Percentiles rank a stretch among this genome's conserved stretches.
These are phyloP conservation scores for Conistra vaccinii DNA, from an alignment of 2,888 invertebrate species.

Conservation along the genomic window DNA sequence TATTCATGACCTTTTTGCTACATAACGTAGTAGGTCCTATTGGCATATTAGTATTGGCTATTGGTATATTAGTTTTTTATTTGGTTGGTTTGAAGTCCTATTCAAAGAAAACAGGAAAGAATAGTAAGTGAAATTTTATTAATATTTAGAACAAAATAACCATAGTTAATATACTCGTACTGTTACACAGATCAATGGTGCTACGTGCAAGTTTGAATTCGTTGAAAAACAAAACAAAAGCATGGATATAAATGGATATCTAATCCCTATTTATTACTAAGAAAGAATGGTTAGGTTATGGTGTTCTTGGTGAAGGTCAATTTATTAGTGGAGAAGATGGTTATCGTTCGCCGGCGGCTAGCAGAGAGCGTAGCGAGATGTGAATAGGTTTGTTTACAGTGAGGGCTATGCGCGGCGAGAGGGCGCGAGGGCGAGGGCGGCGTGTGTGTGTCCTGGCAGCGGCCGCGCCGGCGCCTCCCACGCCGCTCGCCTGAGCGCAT, in stretches of 20 bases:
- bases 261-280: constrained; percentile 56
- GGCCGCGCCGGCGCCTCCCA: constrained; percentile 86
- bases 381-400: constrained; percentile 87
- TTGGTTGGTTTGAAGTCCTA: too few relatives aligned
- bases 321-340: constrained; percentile 64
- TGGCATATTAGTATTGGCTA: too few relatives aligned
- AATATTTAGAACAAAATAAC: not conserved
- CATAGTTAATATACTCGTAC: too few relatives aligned
- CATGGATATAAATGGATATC: constrained; percentile 46
- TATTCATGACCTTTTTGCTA: constrained; percentile 34
- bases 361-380: constrained; percentile 75
- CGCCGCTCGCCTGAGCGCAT: constrained; percentile 89
- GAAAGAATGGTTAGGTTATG: constrained; percentile 51
- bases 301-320: constrained; percentile 58
- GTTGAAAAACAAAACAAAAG: constrained; percentile 21
- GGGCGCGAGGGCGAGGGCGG: constrained; percentile 72
- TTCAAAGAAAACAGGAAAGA: not conserved
- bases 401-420: constrained; percentile 77
- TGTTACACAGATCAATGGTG: not conserved
- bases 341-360: constrained; percentile 66
- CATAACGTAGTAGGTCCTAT: not conserved
- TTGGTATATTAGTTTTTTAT: too few relatives aligned
- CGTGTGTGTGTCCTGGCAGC: constrained; percentile 81
- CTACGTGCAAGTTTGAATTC: not conserved
- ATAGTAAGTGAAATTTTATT: too few relatives aligned